A percentile compares a stretch with the other conserved stretches of the same genome.
phyloP scores from a whole-genome alignment of 2,797 vertebrate genomes.

The Thaleichthys pacificus region DNA sequence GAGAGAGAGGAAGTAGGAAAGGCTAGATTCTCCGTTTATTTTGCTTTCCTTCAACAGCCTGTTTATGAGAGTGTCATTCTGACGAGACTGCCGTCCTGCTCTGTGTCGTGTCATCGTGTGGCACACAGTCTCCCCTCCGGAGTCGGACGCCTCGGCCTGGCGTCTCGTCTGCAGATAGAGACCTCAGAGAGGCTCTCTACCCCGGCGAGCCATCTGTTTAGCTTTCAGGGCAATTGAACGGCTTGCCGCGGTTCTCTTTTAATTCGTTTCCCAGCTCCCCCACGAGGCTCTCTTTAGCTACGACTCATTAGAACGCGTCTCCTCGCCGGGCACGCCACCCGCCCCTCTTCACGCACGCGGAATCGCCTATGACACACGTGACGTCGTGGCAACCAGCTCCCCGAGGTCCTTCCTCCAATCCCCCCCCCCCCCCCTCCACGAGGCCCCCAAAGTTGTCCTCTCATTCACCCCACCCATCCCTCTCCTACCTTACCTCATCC shows the following conservation, averaged over 20 bases:
- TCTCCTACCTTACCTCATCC: too few relatives aligned
- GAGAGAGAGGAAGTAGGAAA: background rate
- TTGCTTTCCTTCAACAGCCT: too few relatives aligned
- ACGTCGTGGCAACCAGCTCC: conserved; percentile 12
- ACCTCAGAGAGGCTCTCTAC: conserved; percentile 53
- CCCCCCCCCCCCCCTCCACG: too few relatives aligned
- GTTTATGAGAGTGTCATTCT: conserved; percentile 25
- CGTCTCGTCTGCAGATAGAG: conserved; percentile 58
- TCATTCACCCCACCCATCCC: too few relatives aligned
- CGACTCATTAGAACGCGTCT: conserved; percentile 58
- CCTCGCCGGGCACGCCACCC: conserved; percentile 19
- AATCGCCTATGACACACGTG: too few relatives aligned
- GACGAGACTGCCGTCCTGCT: conserved; percentile 35
- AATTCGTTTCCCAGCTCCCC: conserved; percentile 50
- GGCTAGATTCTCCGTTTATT: background rate
- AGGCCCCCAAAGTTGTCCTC: background rate
- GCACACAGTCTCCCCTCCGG: conserved; percentile 41
- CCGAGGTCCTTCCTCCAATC: conserved; percentile 7
- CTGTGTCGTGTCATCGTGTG: conserved; percentile 28
- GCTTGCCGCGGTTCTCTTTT: conserved; percentile 56
- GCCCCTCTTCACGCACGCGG: conserved; percentile 37
- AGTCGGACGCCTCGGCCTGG: conserved; percentile 36
- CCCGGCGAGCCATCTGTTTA: conserved; percentile 67
- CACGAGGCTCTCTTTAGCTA: conserved; percentile 50
- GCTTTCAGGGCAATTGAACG: conserved; percentile 60